A percentile compares a stretch with the other conserved stretches of the same genome.
phyloP scores from a whole-genome alignment of 1,140 invertebrate genomes.

The Andrena cerasifolii region DNA sequence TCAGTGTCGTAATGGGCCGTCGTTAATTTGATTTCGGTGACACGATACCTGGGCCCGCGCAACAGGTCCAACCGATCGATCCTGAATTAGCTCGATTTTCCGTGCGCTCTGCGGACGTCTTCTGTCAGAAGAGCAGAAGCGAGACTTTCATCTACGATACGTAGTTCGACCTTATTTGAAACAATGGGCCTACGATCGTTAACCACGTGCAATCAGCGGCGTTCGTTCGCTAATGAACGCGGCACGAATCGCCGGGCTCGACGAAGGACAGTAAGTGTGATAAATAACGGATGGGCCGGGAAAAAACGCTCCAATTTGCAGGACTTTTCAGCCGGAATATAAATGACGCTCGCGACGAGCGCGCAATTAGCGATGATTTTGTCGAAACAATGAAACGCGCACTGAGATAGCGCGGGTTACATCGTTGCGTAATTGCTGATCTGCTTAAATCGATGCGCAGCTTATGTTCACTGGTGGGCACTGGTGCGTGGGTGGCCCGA shows the following conservation, averaged over 20 bases:
- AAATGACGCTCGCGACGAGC: conserved; percentile 40
- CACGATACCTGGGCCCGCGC: neutral
- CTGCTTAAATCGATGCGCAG: too few species aligned
- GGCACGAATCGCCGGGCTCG: conserved; percentile 34
- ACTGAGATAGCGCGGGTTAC: neutral
- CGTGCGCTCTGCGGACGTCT: too few species aligned
- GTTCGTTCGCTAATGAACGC: conserved; percentile 12
- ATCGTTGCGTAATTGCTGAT: neutral
- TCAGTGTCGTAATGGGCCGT: neutral
- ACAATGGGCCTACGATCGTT: neutral
- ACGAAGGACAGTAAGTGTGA: conserved; percentile 36
- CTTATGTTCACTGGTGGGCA: too few species aligned
- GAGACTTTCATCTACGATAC: too few species aligned
- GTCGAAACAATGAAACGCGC: conserved; percentile 16
- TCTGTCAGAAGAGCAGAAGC: too few species aligned
- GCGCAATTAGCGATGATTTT: conserved; percentile 24
- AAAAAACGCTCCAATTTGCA: conserved; percentile 17
- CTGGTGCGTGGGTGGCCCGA: too few species aligned
- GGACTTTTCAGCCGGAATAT: conserved; percentile 4
- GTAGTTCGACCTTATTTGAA: neutral
- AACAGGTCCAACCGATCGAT: too few species aligned
- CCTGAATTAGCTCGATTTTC: too few species aligned
- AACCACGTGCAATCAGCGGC: neutral
- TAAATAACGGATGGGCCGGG: conserved; percentile 21
- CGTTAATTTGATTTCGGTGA: neutral